Conservation (phyloP, 2,113 vertebrate genomes). For the Oreochromis tanganicae region DNA sequence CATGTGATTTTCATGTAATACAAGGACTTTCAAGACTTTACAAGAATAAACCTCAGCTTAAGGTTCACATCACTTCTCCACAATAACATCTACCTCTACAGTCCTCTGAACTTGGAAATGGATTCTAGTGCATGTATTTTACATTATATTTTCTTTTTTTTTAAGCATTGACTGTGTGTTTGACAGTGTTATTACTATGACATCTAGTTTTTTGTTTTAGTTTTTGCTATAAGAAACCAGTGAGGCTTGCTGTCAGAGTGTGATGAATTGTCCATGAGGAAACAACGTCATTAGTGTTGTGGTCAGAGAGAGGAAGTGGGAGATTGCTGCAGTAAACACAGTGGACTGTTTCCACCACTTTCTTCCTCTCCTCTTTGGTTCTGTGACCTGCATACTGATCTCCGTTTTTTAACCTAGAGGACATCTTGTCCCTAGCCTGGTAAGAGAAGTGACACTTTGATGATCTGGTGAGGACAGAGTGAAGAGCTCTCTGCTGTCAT, state of each 20-base stretch:
- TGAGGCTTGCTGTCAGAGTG: slow-evolving; percentile 8
- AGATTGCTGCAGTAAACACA: slow-evolving; percentile 49
- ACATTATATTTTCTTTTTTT: background rate
- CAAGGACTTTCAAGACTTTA: background rate
- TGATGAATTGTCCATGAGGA: slow-evolving; percentile 23
- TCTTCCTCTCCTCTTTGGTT: slow-evolving; percentile 20
- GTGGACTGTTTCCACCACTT: slow-evolving; percentile 36
- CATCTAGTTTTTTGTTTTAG: background rate
- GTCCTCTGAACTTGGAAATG: background rate
- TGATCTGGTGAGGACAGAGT: slow-evolving; percentile 45
- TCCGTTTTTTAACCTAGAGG: slow-evolving; percentile 49
- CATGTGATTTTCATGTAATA: background rate
- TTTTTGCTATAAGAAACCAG: background rate
- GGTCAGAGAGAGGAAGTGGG: slow-evolving; percentile 37
- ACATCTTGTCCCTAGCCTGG: slow-evolving; percentile 45
- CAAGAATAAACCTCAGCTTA: background rate
- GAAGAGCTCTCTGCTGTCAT: slow-evolving; percentile 36
- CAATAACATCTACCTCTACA: background rate
- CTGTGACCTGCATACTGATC: slow-evolving; percentile 70
- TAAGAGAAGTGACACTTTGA: slow-evolving; percentile 46
- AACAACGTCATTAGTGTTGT: slow-evolving; percentile 37
- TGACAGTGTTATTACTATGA: background rate
- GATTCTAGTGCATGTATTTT: background rate
- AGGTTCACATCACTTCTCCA: background rate
- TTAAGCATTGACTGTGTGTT: background rate